Conservation (phyloP, 2,797 vertebrate species). For the Discoglossus pictus region DNA sequence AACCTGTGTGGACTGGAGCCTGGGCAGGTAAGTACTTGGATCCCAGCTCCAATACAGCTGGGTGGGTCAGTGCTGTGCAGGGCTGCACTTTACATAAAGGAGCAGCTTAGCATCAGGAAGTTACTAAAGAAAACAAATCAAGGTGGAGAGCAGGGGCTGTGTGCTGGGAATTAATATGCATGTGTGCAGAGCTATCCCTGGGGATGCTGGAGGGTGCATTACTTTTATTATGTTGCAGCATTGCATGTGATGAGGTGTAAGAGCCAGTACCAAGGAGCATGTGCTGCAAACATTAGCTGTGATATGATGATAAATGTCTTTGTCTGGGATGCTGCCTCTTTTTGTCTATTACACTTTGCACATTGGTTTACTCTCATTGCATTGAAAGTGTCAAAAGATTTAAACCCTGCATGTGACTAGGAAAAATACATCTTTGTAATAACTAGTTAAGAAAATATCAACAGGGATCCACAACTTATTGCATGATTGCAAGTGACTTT, state of each 20-base stretch:
- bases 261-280: background rate
- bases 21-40: constrained; percentile 24
- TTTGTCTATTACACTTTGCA: constrained; percentile 18
- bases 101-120: constrained; percentile 14
- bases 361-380: constrained; percentile 10
- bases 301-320: constrained; percentile 6
- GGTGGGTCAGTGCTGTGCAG: background rate
- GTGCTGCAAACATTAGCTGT: background rate
- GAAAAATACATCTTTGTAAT: no score
- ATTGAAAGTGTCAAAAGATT: no score
- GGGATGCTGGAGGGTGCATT: background rate
- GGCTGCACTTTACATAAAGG: background rate
- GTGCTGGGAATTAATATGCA: background rate
- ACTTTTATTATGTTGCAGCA: constrained; percentile 19
- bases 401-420: no score
- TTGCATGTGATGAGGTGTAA: background rate
- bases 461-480: background rate
- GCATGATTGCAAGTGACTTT: no score
- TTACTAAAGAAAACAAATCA: constrained; percentile 17
- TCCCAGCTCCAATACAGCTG: background rate
- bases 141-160: background rate
- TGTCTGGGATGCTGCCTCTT: constrained; percentile 8
- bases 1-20: background rate
- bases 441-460: constrained; percentile 1
- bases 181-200: background rate